A percentile compares a stretch with the other conserved stretches of the same genome.
Evolutionary conservation across 53 echinoderm and acorn worm genomes (phyloP).

Genomic region (Astropecten irregularis): DNA sequence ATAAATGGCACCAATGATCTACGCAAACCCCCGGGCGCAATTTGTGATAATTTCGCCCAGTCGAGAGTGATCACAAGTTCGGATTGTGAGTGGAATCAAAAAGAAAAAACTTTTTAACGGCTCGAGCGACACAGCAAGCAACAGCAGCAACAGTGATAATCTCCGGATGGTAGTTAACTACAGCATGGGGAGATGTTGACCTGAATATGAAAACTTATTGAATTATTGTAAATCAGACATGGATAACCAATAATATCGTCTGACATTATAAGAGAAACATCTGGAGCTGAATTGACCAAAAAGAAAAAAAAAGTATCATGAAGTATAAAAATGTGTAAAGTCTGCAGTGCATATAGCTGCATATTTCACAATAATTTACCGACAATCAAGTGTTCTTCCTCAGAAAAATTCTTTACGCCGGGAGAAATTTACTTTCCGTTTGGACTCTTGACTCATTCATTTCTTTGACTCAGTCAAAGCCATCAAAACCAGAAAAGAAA

Average conservation of each 20-base stretch:
- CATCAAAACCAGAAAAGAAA: too few species aligned
- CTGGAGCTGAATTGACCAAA: constrained; percentile 22
- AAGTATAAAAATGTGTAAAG: too few species aligned
- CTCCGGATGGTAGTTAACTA: constrained; percentile 30
- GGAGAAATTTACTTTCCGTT: too few species aligned
- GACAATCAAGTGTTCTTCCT: too few species aligned
- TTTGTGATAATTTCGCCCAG: constrained; percentile 54
- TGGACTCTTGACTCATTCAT: too few species aligned
- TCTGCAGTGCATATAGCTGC: too few species aligned
- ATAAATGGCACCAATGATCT: constrained; percentile 47
- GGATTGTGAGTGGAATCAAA: constrained; percentile 36
- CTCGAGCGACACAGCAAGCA: too few species aligned
- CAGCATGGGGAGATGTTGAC: constrained; percentile 49
- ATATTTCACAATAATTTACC: too few species aligned
- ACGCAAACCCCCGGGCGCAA: constrained; percentile 49
- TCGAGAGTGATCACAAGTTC: constrained; percentile 47
- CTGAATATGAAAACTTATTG: constrained; percentile 39
- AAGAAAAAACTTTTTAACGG: background rate
- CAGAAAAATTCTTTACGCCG: too few species aligned
- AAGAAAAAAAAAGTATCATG: too few species aligned
- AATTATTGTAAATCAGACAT: constrained; percentile 34
- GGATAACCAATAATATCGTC: constrained; percentile 4
- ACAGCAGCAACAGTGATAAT: constrained; percentile 43
- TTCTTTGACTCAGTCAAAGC: too few species aligned
- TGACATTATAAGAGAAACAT: constrained; percentile 37